Percentiles rank a stretch among this genome's conserved stretches.
Conservation (phyloP, 2,888 invertebrate species). For the Tortricodes alternella region DNA sequence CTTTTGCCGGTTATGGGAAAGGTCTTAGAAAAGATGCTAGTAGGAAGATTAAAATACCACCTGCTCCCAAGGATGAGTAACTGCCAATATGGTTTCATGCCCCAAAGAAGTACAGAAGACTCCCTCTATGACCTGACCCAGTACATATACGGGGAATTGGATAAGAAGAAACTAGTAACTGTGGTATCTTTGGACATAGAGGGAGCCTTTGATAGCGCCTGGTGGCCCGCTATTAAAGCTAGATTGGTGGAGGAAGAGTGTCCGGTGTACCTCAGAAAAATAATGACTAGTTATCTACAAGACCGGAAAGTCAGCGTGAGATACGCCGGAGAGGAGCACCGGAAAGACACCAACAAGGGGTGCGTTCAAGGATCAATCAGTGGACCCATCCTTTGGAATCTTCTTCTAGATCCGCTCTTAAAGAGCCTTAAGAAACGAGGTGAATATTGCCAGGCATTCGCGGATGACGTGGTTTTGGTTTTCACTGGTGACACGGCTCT, state of each 20-base stretch:
- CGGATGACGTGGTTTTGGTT: not conserved
- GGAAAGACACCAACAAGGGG: not conserved
- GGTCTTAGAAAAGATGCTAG: not conserved
- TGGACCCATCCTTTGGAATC: not conserved
- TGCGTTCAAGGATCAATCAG: not conserved
- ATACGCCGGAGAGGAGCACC: not conserved
- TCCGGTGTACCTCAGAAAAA: accelerated
- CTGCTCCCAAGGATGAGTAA: not conserved
- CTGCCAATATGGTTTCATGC: slow-evolving; percentile 17
- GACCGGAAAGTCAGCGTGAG: not conserved
- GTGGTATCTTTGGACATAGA: slow-evolving; percentile 15
- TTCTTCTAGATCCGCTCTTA: not conserved
- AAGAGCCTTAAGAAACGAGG: accelerated
- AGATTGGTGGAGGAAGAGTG: not conserved
- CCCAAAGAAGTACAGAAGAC: slow-evolving; percentile 21
- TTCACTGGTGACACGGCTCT: not conserved
- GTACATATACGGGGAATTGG: not conserved
- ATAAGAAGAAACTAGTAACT: not conserved
- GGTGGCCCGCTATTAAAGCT: not conserved
- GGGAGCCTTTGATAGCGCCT: not conserved
- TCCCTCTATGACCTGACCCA: slow-evolving; percentile 2
- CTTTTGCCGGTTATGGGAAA: not conserved
- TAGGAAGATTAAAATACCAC: not conserved
- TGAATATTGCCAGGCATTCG: not conserved
- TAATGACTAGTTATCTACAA: not conserved